A percentile compares a stretch with the other conserved stretches of the same genome.
phyloP scores from a whole-genome alignment of 1,140 invertebrate genomes.

The Sycophila sp. region DNA sequence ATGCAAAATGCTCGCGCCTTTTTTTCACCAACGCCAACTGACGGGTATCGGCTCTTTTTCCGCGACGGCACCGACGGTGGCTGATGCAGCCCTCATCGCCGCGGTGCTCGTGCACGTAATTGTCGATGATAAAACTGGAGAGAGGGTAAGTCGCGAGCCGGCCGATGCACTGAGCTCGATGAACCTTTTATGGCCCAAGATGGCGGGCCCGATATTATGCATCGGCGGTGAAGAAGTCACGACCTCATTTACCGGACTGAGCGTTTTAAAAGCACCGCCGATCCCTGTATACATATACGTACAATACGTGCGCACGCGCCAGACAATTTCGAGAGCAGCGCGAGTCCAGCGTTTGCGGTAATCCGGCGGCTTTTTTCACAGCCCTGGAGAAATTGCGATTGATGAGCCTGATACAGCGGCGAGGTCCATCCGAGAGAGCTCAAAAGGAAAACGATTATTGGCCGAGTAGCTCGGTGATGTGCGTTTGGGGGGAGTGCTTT shows the following conservation, averaged over 20 bases:
- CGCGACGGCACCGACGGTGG: constrained; percentile 4
- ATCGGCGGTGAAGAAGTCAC: constrained; percentile 22
- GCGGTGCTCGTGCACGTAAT: constrained; percentile 41
- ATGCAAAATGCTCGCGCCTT: constrained; percentile 5
- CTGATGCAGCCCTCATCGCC: too few relatives aligned
- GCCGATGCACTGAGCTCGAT: constrained; percentile 11
- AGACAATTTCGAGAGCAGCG: constrained; percentile 24
- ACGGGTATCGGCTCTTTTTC: too few relatives aligned
- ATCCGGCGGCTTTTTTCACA: constrained; percentile 23
- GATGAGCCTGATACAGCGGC: constrained; percentile 25
- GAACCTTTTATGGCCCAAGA: constrained; percentile 34
- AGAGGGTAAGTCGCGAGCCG: constrained; percentile 30
- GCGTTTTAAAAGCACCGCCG: background rate
- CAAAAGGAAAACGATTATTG: constrained; percentile 21
- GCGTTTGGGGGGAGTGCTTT: too few relatives aligned
- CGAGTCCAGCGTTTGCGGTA: constrained; percentile 12
- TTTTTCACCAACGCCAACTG: too few relatives aligned
- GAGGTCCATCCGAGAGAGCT: too few relatives aligned
- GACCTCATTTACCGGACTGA: constrained; percentile 30
- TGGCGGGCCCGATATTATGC: constrained; percentile 30
- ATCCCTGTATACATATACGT: constrained; percentile 26
- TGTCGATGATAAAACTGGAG: constrained; percentile 53
- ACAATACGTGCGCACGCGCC: too few relatives aligned
- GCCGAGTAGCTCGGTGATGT: background rate
- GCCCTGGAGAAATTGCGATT: constrained; percentile 32